These are phyloP conservation scores for Dasyprocta punctata DNA, from an alignment of 2,113 vertebrate species.

Conservation along the genomic window DNA sequence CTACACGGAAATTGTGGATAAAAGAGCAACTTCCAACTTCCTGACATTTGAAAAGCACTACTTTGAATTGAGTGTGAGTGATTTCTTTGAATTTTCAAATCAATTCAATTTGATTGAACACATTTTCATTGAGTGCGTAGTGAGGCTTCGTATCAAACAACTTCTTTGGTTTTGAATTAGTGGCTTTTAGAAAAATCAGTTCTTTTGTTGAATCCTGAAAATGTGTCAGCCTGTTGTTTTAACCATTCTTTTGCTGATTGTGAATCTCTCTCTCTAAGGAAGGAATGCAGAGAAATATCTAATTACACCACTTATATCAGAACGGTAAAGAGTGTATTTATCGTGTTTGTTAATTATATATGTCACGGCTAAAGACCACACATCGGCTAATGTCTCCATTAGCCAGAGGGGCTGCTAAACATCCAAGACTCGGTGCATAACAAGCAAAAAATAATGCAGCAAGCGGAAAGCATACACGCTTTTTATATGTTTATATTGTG, in stretches of 20 bases:
- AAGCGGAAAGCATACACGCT: conserved; percentile 4
- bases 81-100: conserved; percentile 72
- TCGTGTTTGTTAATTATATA: conserved; percentile 78
- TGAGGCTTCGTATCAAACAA: conserved; percentile 52
- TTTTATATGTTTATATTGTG: conserved; percentile 33
- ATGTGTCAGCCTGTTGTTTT: conserved; percentile 56
- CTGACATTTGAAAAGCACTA: conserved; percentile 56
- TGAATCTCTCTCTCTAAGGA: conserved; percentile 65
- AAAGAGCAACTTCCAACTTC: conserved; percentile 60
- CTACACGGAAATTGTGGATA: conserved; percentile 35
- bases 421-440: conserved; percentile 52
- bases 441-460: conserved; percentile 37
- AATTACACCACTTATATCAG: conserved; percentile 72
- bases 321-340: conserved; percentile 66
- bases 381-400: conserved; percentile 59
- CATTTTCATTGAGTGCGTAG: conserved; percentile 44
- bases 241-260: conserved; percentile 65
- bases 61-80: conserved; percentile 51
- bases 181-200: conserved; percentile 53
- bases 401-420: conserved; percentile 68
- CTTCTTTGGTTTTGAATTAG: conserved; percentile 63
- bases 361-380: conserved; percentile 74
- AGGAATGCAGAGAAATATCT: conserved; percentile 72
- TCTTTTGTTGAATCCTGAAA: conserved; percentile 55
- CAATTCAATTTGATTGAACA: conserved; percentile 62